Evolutionary conservation across 2,888 invertebrate species (phyloP), one percentile per base, ranked within the genome.

Genomic region (Lasioglossum villosulum): DNA sequence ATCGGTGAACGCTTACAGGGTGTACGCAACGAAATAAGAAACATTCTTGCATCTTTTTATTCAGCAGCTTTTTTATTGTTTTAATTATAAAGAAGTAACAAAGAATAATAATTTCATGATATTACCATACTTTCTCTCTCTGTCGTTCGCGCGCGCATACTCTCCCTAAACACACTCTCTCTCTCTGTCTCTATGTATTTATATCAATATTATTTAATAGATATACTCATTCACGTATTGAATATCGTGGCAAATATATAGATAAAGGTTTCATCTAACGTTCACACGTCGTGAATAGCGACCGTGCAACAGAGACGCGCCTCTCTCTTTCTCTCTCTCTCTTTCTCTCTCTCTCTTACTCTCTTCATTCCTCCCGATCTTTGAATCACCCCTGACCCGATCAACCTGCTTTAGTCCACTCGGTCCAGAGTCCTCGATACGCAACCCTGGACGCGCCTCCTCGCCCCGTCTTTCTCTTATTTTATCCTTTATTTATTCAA

Each of bases 1-100:
- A 30, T 6, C 6, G 6, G 6, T 16, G 2, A 1, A 63, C 16
- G 6, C 0, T 45, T 16, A 8, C 19, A 2, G 30, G 66, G 34
- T 37, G 37, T 68, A 4, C 59, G 12, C 30, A 19, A 23, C 19
- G 19, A 84, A 88, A 89, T 88, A 88, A 90, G 75, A 85, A 72
- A 83, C 75, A 75, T 85, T 78, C 75, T 42, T 42, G 66, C 88
- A 86, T 90, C 80, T 84, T 93, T 93, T 93, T 94, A 93, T 94
- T 93, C 91, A 93, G 93, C 93, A 93, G 92, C 91, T 93, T 94
- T 93, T 94, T 93, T 93, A 93, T 93, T 93, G 92, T 93, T 94
- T 95, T 94, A 94, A 94, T 94, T 94, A 95, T 94, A 94, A 94
- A 94, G 94, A 95, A 94, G 94, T 95, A 95, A 95, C 95, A 94